A percentile compares a stretch with the other conserved stretches of the same genome.
Evolutionary conservation across 2,888 invertebrate species (phyloP).

Genomic region (Dorcus parallelipipedus): DNA sequence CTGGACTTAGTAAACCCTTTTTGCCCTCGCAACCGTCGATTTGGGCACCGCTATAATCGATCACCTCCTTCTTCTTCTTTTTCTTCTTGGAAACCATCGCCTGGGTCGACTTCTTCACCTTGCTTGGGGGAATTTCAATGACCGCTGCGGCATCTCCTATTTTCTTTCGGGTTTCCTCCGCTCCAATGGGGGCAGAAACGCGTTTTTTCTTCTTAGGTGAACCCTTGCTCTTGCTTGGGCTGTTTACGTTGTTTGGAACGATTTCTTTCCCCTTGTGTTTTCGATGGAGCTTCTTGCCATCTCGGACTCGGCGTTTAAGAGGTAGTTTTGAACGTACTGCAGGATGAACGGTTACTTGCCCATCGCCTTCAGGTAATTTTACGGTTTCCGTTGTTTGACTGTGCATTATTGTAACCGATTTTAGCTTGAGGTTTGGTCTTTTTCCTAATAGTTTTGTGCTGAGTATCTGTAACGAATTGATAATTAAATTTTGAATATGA

Average conservation of each 20-base stretch:
- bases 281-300: conserved; percentile 59
- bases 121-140: conserved; percentile 45
- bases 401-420: conserved; percentile 86
- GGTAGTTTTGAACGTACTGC: conserved; percentile 81
- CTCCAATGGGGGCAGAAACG: conserved; percentile 48
- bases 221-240: conserved; percentile 40
- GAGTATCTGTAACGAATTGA: conserved; percentile 58
- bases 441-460: conserved; percentile 81
- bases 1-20: conserved; percentile 49
- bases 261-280: conserved; percentile 52
- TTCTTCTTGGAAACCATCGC: conserved; percentile 53
- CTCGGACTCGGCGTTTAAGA: conserved; percentile 75
- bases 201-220: conserved; percentile 49
- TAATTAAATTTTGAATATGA: too few relatives aligned
- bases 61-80: conserved; percentile 65
- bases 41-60: conserved; percentile 72
- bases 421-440: conserved; percentile 74
- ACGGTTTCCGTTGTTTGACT: conserved; percentile 87
- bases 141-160: conserved; percentile 45
- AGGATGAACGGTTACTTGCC: conserved; percentile 74
- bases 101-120: conserved; percentile 46
- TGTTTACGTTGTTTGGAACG: conserved; percentile 39
- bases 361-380: conserved; percentile 67
- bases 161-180: conserved; percentile 58
- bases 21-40: conserved; percentile 54